Evolutionary conservation across 2,113 vertebrate genomes (phyloP), one percentile per base, ranked within the genome.

Genomic region (Falcunculus frontatus): DNA sequence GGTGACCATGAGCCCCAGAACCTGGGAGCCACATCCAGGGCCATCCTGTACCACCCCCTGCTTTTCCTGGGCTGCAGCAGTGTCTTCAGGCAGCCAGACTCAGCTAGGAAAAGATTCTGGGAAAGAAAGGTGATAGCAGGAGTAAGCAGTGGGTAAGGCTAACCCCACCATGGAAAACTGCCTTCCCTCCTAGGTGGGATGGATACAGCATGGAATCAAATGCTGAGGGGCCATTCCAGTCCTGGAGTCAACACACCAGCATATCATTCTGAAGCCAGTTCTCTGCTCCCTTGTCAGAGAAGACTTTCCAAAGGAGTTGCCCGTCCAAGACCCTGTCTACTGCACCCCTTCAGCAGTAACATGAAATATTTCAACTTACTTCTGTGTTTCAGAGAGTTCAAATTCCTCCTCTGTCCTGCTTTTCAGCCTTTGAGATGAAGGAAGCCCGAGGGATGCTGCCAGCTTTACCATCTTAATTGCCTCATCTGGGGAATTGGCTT

Each of bases 401-500:
- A 99, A 99, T 44, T 98, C 98, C 33, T 97, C 37, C 82, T 90
- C 94, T 0, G 81, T 92, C 73, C 91, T 97, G 83, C 93, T 95
- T 13, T 97, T 96, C 27, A 99, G 98, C 20, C 7, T 74, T 7
- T 98, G 90, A 7, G 97, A 98, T 5, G 91, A 22, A 8, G 97
- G 95, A 37, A 99, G 96, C 67, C 98, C 98, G 19, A 99, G 98
- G 76, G 97, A 79, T 1, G 97, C 97, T 0, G 99, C 98, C 90
- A 99, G 89, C 97, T 98, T 98, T 15, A 99, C 98, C 62, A 99
- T 85, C 80, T 98, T 97, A 53, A 99, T 89, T 1, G 99, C 99
- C 89, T 95, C 97, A 17, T 96, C 84, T 4, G 98, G 57, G 16
- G 82, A 95, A 2, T 63, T 94, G 6, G 76, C 91, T 60, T 77